Conservation (phyloP, 2,113 vertebrate genomes). For the Eulemur macaco region DNA sequence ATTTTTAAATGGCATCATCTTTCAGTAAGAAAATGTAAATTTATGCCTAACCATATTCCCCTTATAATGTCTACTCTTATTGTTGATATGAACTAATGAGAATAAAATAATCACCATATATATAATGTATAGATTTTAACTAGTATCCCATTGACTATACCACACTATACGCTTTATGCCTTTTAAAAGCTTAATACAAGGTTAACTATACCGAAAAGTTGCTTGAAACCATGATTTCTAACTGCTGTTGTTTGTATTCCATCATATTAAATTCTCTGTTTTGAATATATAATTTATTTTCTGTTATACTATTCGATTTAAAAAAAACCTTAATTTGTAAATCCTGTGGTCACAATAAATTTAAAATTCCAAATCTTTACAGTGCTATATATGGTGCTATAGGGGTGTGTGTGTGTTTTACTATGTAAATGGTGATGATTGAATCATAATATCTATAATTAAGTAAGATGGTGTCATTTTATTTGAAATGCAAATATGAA, state of each 20-base stretch:
- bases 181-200: neutral
- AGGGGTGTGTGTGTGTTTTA: neutral
- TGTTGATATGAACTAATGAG: neutral
- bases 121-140: neutral
- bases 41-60: neutral
- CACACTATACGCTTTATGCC: neutral
- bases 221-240: neutral
- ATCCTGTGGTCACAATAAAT: neutral
- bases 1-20: neutral
- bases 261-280: neutral
- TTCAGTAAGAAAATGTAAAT: neutral
- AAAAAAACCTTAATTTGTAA: neutral
- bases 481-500: conserved; percentile 18
- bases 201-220: neutral
- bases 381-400: neutral
- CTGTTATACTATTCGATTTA: neutral
- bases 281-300: conserved; percentile 31
- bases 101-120: neutral
- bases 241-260: neutral
- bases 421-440: neutral
- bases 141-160: neutral
- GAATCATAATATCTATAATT: conserved; percentile 24
- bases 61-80: neutral
- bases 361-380: neutral
- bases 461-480: neutral